Percentiles rank a stretch among this genome's conserved stretches.
Evolutionary conservation across 2,888 invertebrate genomes (phyloP).

Genomic region (Celastrina argiolus): DNA sequence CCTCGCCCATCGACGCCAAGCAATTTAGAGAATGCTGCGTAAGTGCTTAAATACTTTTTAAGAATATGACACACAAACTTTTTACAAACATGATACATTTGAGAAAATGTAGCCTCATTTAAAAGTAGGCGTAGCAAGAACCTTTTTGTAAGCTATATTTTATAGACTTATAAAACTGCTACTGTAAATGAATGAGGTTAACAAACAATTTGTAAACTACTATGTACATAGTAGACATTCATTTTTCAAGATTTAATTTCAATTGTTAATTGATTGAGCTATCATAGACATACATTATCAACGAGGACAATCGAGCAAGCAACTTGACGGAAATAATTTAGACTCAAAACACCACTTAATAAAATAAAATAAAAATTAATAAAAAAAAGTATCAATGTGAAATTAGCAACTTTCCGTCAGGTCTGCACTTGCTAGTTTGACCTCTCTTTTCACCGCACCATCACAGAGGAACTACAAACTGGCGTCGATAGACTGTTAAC

Average conservation of each 20-base stretch:
- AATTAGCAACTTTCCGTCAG: not conserved
- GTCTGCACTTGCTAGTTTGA: constrained; percentile 5
- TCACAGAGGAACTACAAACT: not conserved
- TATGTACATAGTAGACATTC: too few species aligned
- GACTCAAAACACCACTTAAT: not conserved
- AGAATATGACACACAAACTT: not conserved
- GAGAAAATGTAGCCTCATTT: not conserved
- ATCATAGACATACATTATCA: not conserved
- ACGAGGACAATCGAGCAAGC: constrained; percentile 16
- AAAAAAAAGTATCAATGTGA: not conserved
- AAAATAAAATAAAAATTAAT: not conserved
- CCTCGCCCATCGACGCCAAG: constrained; percentile 97
- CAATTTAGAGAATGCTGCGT: constrained; percentile 98
- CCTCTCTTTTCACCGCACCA: constrained; percentile 12
- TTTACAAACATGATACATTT: not conserved
- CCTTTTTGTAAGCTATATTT: not conserved
- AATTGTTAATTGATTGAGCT: too few species aligned
- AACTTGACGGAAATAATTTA: not conserved
- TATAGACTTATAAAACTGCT: not conserved
- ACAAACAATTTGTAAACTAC: not conserved
- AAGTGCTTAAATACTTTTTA: constrained; percentile 73
- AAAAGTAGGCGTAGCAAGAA: not conserved
- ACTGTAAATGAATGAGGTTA: not conserved
- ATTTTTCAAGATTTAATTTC: too few species aligned
- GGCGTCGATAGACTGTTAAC: constrained; percentile 28